Evolutionary conservation across 2,888 invertebrate genomes (phyloP).

Genomic region (Limenitis camilla): DNA sequence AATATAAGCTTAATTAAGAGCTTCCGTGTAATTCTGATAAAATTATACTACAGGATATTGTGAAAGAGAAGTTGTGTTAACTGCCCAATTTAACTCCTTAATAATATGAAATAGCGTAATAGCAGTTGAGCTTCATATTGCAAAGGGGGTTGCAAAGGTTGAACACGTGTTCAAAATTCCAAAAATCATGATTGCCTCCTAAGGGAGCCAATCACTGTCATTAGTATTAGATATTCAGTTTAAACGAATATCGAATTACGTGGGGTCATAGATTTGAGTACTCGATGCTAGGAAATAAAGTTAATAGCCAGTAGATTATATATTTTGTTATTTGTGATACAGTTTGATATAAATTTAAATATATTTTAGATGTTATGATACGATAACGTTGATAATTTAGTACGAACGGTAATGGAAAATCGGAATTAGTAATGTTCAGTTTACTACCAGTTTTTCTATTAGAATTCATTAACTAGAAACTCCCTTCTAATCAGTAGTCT

Average conservation of each 20-base stretch:
- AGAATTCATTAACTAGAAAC: too few species aligned
- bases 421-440: too few species aligned
- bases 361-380: too few species aligned
- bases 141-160: slow-evolving; percentile 58
- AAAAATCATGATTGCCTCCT: slow-evolving; percentile 72
- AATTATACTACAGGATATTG: slow-evolving; percentile 5
- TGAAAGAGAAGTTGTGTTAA: slow-evolving; percentile 22
- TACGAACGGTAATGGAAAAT: too few species aligned
- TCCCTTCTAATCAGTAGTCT: too few species aligned
- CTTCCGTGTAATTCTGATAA: neutral
- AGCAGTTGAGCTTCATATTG: slow-evolving; percentile 51
- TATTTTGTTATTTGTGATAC: too few species aligned
- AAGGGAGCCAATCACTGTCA: slow-evolving; percentile 70
- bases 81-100: slow-evolving; percentile 24
- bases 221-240: slow-evolving; percentile 72
- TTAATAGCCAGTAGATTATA: too few species aligned
- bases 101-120: slow-evolving; percentile 30
- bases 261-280: slow-evolving; percentile 47
- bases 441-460: too few species aligned
- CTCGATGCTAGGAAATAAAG: slow-evolving; percentile 10
- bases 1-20: neutral
- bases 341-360: too few species aligned
- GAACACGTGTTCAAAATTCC: slow-evolving; percentile 69
- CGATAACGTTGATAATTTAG: too few species aligned
- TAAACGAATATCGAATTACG: slow-evolving; percentile 64